Evolutionary conservation across 2,888 invertebrate species (phyloP).

Genomic region (Dorcus hopei): DNA sequence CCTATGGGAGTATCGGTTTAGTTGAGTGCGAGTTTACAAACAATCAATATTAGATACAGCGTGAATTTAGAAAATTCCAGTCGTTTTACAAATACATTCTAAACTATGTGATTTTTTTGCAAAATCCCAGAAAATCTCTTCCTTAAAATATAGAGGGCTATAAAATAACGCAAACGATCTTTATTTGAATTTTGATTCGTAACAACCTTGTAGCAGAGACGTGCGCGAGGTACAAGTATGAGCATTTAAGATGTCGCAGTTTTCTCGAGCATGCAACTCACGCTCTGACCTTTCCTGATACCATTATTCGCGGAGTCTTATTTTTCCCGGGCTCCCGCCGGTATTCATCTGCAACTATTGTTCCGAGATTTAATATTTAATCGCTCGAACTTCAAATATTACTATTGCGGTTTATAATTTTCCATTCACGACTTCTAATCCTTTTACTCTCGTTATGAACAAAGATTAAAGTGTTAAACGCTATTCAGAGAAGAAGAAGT

Average conservation of each 20-base stretch:
- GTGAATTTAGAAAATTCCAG: too few relatives aligned
- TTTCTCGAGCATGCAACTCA: constrained; percentile 5
- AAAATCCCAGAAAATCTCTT: not conserved
- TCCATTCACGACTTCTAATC: constrained; percentile 9
- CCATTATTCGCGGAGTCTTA: not conserved
- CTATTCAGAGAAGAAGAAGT: not conserved
- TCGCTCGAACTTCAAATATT: constrained; percentile 10
- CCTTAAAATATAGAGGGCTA: not conserved
- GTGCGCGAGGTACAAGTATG: constrained; percentile 3
- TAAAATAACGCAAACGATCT: constrained; percentile 5
- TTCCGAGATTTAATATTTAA: constrained; percentile 8
- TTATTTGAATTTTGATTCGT: constrained; percentile 11
- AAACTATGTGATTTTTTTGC: too few relatives aligned
- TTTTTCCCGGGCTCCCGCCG: not conserved
- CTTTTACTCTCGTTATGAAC: constrained; percentile 5
- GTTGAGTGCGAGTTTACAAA: too few relatives aligned
- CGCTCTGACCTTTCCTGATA: constrained; percentile 6
- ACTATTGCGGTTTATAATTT: constrained; percentile 2
- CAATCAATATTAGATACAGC: too few relatives aligned
- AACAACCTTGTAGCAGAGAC: constrained; percentile 4
- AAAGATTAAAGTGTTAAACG: not conserved
- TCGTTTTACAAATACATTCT: too few relatives aligned
- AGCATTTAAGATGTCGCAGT: not conserved
- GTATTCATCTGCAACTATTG: constrained; percentile 3
- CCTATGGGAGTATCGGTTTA: too few relatives aligned